These are phyloP conservation scores for Tinamus guttatus DNA, from an alignment of 2,113 vertebrate genomes.

Conservation along the genomic window DNA sequence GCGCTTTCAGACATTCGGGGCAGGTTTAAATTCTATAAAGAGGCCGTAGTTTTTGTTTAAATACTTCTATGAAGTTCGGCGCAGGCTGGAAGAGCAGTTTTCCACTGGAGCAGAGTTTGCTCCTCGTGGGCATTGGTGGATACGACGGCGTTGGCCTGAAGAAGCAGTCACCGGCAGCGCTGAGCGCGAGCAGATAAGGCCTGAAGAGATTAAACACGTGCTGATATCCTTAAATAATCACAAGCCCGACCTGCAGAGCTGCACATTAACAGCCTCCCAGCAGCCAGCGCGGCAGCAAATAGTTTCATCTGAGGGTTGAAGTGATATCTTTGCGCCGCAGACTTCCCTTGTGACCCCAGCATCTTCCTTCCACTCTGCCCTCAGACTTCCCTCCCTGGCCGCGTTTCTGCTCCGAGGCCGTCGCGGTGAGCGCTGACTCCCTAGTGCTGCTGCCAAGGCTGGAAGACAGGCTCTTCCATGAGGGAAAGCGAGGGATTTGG, in stretches of 20 bases:
- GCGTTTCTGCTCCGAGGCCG: background rate
- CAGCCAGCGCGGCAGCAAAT: background rate
- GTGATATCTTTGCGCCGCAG: slow-evolving; percentile 4
- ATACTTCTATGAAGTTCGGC: background rate
- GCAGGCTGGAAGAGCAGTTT: background rate
- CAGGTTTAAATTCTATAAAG: background rate
- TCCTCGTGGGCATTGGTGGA: background rate
- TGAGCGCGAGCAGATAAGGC: background rate
- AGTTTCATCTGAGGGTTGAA: background rate
- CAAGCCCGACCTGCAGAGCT: background rate
- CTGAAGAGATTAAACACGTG: background rate
- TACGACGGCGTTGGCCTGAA: background rate
- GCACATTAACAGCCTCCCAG: background rate
- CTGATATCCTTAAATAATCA: background rate
- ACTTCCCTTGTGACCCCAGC: slow-evolving; percentile 24
- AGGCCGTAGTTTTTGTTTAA: background rate
- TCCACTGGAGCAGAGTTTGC: background rate
- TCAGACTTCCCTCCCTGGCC: background rate
- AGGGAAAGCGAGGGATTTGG: background rate
- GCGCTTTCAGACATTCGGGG: background rate
- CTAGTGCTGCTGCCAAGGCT: background rate
- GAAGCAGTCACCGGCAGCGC: background rate
- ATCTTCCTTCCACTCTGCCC: slow-evolving; percentile 12
- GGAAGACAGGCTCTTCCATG: background rate
- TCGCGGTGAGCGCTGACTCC: background rate